These are phyloP conservation scores for Gymnoscopelus braueri DNA, from an alignment of 2,797 vertebrate genomes.

Conservation along the genomic window DNA sequence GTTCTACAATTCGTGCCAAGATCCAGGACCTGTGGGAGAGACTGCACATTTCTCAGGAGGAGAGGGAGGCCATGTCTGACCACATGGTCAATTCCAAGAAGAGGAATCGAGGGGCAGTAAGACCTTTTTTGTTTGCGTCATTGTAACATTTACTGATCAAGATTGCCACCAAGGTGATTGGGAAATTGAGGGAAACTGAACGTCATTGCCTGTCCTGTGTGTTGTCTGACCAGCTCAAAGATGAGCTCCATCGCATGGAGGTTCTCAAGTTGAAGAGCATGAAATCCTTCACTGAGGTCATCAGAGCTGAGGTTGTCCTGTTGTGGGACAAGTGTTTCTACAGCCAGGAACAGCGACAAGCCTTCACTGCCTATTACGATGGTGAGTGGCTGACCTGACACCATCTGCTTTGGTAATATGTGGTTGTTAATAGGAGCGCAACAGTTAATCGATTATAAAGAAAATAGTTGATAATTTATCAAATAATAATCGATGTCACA, in stretches of 20 bases:
- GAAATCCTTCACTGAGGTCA: slow-evolving; percentile 79
- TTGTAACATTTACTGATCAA: not conserved
- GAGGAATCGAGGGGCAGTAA: slow-evolving; percentile 86
- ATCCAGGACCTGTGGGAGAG: slow-evolving; percentile 89
- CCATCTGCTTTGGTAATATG: not conserved
- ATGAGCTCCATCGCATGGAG: slow-evolving; percentile 85
- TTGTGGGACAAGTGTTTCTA: slow-evolving; percentile 93
- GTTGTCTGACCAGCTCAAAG: slow-evolving; percentile 71
- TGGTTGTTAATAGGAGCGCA: not conserved
- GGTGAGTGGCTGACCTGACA: slow-evolving; percentile 35
- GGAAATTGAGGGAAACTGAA: not conserved
- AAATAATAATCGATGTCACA: no score
- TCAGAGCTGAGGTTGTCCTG: slow-evolving; percentile 83
- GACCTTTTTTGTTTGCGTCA: slow-evolving; percentile 37
- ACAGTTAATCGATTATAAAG: no score
- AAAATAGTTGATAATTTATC: no score
- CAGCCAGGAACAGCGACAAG: slow-evolving; percentile 84
- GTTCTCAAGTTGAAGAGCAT: slow-evolving; percentile 90
- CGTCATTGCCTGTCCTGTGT: not conserved
- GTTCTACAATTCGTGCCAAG: slow-evolving; percentile 78
- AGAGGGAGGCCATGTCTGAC: slow-evolving; percentile 78
- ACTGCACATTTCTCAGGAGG: slow-evolving; percentile 83
- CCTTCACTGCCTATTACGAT: slow-evolving; percentile 80
- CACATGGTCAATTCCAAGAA: slow-evolving; percentile 80
- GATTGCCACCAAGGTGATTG: not conserved